Base-by-base conservation (phyloP, 2,797 vertebrate genomes). In the Psittacula derbiana region DNA sequence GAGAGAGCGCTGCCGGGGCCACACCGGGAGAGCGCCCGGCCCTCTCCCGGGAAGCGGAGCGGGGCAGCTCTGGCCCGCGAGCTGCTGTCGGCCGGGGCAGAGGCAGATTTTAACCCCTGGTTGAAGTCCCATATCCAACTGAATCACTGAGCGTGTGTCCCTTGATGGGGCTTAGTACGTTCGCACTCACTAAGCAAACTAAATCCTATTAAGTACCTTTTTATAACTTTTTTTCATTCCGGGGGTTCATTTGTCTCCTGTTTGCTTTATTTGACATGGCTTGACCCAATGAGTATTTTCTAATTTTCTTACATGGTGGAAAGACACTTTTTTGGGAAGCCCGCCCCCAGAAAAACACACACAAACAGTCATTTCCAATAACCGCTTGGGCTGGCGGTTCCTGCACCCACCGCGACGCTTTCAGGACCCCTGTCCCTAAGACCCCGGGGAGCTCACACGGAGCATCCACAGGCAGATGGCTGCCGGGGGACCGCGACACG, bases 141-240 rank as follows among this genome's bases (percentile, higher is more conserved):
- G 58, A 57, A 17, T 11, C 40, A 8, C 5, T 8, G 11, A 44
- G 8, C 3, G 1, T 8, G 1, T 8, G 36, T n/a, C 13, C 10
- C 33, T 57, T 49, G 52, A 8, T 8, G 10, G 16, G 64, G 31
- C 12, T 55, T 55, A n/a, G 19, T 55, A 71, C 18, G 11, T 49
- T 86, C 40, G 28, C 38, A 6, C 23, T 49, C 4, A 0, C 16
- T 19, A n/a, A 58, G 66, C 62, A 58, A 86, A 88, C 80, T 40
- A 38, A 67, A 84, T 40, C 30, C 27, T 25, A 38, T 30, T 20
- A 69, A 79, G 91, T 27, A 57, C 4, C 11, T 17, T 23, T 57
- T 33, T 15, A 33, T 33, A n/a, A n/a, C 53, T n/a, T 3, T 47
- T 19, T 44, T 38, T 11, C 12, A 15, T 64, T 90, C 31, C 27